Percentiles rank a stretch among this genome's conserved stretches.
Evolutionary conservation across 1,140 invertebrate genomes (phyloP).

Genomic region (Lepidurus couesii): DNA sequence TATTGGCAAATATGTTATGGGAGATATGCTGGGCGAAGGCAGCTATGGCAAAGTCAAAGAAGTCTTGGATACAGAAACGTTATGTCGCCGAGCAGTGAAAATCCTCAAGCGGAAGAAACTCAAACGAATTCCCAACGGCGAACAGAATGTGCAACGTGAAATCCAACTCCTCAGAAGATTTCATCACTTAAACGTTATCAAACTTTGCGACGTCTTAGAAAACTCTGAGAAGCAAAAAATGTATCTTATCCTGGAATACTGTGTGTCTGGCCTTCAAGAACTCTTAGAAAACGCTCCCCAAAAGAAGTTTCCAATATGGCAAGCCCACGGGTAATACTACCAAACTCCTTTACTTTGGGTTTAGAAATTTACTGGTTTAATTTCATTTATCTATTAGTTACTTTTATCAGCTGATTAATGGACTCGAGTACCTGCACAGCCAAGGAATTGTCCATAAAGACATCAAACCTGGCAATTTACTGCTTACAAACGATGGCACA

Average conservation of each 20-base stretch:
- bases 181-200: conserved; percentile 89
- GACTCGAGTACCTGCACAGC: conserved; percentile 93
- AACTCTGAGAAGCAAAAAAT: conserved; percentile 96
- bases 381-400: conserved; percentile 54
- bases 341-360: conserved; percentile 30
- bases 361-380: background rate
- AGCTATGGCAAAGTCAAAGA: conserved; percentile 95
- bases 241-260: conserved; percentile 88
- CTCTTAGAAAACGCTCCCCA: conserved; percentile 82
- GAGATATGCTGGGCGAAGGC: conserved; percentile 91
- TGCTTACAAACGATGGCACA: conserved; percentile 83
- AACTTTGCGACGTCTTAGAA: conserved; percentile 85
- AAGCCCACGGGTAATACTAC: conserved; percentile 72
- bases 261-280: conserved; percentile 82
- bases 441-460: conserved; percentile 96
- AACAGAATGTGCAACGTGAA: conserved; percentile 94
- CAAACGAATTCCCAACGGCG: conserved; percentile 91
- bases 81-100: conserved; percentile 84
- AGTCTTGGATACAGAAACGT: conserved; percentile 83
- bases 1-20: conserved; percentile 95
- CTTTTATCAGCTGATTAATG: conserved; percentile 88
- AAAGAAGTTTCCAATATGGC: conserved; percentile 90
- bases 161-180: conserved; percentile 83
- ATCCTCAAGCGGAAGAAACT: conserved; percentile 91
- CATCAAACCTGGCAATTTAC: conserved; percentile 96